Conservation (phyloP, 2,113 vertebrate species). For the Xiphias gladius region DNA sequence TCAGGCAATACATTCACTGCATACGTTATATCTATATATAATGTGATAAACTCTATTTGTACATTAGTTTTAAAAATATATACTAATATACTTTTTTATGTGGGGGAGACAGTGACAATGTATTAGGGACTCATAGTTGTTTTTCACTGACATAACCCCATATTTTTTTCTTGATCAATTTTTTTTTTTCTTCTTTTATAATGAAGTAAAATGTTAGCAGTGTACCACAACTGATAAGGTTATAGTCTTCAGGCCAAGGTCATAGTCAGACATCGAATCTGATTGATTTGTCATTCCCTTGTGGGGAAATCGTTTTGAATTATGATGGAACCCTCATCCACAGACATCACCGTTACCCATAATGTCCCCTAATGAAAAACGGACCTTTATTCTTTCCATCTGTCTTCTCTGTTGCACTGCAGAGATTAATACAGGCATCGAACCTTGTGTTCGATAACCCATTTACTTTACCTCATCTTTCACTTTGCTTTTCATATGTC, state of each 20-base stretch:
- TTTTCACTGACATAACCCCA: conserved; percentile 13
- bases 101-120: background rate
- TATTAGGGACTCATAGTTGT: background rate
- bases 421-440: conserved; percentile 62
- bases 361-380: conserved; percentile 70
- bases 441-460: conserved; percentile 70
- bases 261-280: conserved; percentile 28
- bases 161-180: conserved; percentile 3
- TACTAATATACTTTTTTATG: background rate
- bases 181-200: conserved; percentile 3
- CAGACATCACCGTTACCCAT: conserved; percentile 55
- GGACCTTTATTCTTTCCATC: conserved; percentile 51
- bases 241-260: conserved; percentile 25
- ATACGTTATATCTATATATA: too few relatives aligned
- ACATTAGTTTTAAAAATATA: too few relatives aligned
- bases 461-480: conserved; percentile 69
- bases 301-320: conserved; percentile 65
- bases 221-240: conserved; percentile 33
- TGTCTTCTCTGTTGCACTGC: conserved; percentile 44
- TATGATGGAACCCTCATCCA: conserved; percentile 67
- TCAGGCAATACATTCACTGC: too few relatives aligned
- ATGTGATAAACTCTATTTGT: too few relatives aligned
- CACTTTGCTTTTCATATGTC: conserved; percentile 23
- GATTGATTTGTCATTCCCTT: conserved; percentile 67
- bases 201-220: conserved; percentile 31